Evolutionary conservation across 2,797 vertebrate genomes (phyloP), one percentile per base, ranked within the genome.

Genomic region (Heterohyrax brucei): DNA sequence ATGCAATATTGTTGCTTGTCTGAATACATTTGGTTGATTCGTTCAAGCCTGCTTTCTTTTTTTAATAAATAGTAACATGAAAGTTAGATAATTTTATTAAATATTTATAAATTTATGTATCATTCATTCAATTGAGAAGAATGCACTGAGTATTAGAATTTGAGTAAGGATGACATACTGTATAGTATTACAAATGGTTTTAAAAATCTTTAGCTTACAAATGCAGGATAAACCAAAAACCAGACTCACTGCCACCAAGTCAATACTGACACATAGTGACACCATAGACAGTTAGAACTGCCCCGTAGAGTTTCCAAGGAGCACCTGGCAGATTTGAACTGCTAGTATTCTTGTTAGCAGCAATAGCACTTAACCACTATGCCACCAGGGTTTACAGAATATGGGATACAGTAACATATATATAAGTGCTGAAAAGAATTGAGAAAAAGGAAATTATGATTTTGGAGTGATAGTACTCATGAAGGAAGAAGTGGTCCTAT

Each of bases 131-230:
- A 18, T 80, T 94, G 44, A 7, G 30, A 95, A 90, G 46, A 86
- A 24, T 89, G 24, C 30, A 62, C 78, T 87, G 83, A 44, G 16
- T 56, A 48, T 88, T 95, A 79, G 75, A 81, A 94, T 88, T 93
- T 93, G 87, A 46, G 12, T 76, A 21, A 0, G 12, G 5, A 1
- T 5, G 21, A n/a, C 2, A 66, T 46, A 61, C 14, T 70, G 7
- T 44, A 87, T 83, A n/a, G 75, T 78, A 66, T 78, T 89, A 72
- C 46, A 76, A 79, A 46, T 85, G 68, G 22, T 76, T 79, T 92
- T 44, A 8, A 84, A 83, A 73, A 44, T 77, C 66, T 73, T 80
- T 78, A n/a, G 13, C 19, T 66, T 76, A 24, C 24, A 62, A 62
- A 56, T 33, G 46, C n/a, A 24, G 12, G 10, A 5, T 68, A 79